phyloP scores from a whole-genome alignment of 2,113 vertebrate species.

The Pangasianodon hypophthalmus region DNA sequence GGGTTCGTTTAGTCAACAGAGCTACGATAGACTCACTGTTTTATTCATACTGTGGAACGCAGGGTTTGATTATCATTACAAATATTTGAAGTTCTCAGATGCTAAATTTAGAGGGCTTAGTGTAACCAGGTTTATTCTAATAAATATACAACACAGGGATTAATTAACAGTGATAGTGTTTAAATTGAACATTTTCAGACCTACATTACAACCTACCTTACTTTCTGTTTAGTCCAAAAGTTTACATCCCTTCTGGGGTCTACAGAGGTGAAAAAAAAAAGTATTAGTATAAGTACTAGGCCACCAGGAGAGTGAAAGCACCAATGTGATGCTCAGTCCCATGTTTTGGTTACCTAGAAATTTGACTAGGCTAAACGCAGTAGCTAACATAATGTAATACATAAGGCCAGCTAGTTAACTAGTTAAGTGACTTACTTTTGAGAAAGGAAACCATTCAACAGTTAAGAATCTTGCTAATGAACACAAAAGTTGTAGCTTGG shows the following conservation, averaged over 20 bases:
- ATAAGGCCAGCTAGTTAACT: not conserved
- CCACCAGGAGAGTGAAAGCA: not conserved
- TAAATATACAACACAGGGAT: not conserved
- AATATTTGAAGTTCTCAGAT: conserved; percentile 43
- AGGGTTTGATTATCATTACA: conserved; percentile 45
- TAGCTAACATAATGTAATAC: not conserved
- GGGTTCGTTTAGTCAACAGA: conserved; percentile 34
- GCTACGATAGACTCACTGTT: conserved; percentile 33
- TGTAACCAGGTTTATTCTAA: conserved; percentile 39
- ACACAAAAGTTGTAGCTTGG: not conserved
- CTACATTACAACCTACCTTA: not conserved
- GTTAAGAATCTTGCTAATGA: not conserved
- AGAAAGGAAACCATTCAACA: not conserved
- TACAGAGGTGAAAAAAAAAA: not conserved
- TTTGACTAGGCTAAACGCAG: no score
- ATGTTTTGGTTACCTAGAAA: not conserved
- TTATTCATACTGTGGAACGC: conserved; percentile 26
- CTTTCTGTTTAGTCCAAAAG: not conserved
- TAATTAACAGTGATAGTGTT: not conserved
- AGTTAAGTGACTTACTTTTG: not conserved
- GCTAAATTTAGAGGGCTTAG: conserved; percentile 19
- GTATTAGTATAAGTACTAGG: not conserved
- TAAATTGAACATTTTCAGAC: not conserved
- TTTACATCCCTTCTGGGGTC: not conserved
- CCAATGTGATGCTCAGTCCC: not conserved